Conservation (phyloP, 2,888 invertebrate species). For the Xestoiulus laeticollis region DNA sequence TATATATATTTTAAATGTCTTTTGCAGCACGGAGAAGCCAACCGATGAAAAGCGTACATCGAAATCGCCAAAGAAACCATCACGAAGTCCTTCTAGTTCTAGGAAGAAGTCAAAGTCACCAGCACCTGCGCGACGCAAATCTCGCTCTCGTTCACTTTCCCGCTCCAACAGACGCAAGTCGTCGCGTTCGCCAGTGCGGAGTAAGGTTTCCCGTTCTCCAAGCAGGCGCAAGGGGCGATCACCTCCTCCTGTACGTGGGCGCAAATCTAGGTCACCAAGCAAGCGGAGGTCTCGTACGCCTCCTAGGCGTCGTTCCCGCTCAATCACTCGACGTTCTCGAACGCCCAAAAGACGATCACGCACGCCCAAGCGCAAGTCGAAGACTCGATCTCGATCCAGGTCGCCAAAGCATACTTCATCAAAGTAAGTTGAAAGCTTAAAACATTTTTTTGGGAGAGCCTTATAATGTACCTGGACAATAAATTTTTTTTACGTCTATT, state of each 20-base stretch:
- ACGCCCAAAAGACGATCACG: constrained; percentile 53
- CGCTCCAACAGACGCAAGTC: constrained; percentile 47
- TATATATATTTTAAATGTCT: too few species aligned
- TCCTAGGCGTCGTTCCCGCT: constrained; percentile 51
- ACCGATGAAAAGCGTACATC: constrained; percentile 4
- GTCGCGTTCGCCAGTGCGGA: constrained; percentile 54
- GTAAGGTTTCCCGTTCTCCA: constrained; percentile 53
- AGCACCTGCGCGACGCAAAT: constrained; percentile 55
- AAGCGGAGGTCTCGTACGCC: constrained; percentile 48
- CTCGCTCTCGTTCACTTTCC: constrained; percentile 56
- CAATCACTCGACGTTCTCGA: constrained; percentile 48
- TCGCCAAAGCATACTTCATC: constrained; percentile 52
- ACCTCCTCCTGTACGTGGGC: constrained; percentile 41
- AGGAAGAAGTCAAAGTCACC: constrained; percentile 55
- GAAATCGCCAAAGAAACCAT: constrained; percentile 52
- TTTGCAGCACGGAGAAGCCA: constrained; percentile 43
- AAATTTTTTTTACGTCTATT: too few species aligned
- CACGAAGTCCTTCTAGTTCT: constrained; percentile 48
- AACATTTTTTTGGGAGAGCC: too few species aligned
- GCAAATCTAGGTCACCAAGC: constrained; percentile 54
- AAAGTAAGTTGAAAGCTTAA: constrained; percentile 47
- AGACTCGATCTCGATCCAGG: constrained; percentile 52
- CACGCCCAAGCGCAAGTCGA: constrained; percentile 52
- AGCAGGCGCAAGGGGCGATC: constrained; percentile 44
- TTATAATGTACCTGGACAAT: too few species aligned